phyloP scores from a whole-genome alignment of 2,113 vertebrate species.

The Axis porcinus region DNA sequence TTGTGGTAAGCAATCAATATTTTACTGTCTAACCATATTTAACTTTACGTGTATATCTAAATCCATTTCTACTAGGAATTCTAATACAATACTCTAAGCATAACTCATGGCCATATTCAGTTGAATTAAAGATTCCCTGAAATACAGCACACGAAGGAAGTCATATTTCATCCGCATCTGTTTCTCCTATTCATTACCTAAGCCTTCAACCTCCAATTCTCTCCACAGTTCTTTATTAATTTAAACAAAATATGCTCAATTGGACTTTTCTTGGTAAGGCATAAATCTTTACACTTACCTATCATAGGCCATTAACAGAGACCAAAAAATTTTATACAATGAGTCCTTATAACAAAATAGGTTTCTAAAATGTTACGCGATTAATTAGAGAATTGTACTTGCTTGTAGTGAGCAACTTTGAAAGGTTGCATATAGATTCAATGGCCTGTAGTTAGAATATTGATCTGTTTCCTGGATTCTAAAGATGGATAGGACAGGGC shows the following conservation, averaged over 20 bases:
- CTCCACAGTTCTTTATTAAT: constrained; percentile 63
- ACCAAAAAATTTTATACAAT: neutral
- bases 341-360: neutral
- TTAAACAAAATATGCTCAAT: constrained; percentile 73
- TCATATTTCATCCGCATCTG: constrained; percentile 77
- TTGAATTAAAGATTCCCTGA: constrained; percentile 79
- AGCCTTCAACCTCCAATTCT: constrained; percentile 70
- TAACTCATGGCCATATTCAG: constrained; percentile 75
- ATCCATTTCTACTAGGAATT: constrained; percentile 76
- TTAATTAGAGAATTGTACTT: constrained; percentile 42
- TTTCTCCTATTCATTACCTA: constrained; percentile 78
- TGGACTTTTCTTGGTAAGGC: constrained; percentile 34
- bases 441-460: constrained; percentile 1
- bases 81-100: constrained; percentile 70
- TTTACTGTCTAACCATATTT: constrained; percentile 76
- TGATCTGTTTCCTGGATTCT: constrained; percentile 23
- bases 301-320: constrained; percentile 31
- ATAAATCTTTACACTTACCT: constrained; percentile 61
- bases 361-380: constrained; percentile 28
- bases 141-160: constrained; percentile 71
- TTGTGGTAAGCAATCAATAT: constrained; percentile 80
- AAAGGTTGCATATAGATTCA: constrained; percentile 38
- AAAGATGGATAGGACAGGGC: constrained; percentile 13
- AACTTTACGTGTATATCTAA: constrained; percentile 77
- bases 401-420: neutral